Percentiles rank a stretch among this genome's conserved stretches.
phyloP scores from a whole-genome alignment of 1,140 invertebrate genomes.

The Papilio aristodemus region DNA sequence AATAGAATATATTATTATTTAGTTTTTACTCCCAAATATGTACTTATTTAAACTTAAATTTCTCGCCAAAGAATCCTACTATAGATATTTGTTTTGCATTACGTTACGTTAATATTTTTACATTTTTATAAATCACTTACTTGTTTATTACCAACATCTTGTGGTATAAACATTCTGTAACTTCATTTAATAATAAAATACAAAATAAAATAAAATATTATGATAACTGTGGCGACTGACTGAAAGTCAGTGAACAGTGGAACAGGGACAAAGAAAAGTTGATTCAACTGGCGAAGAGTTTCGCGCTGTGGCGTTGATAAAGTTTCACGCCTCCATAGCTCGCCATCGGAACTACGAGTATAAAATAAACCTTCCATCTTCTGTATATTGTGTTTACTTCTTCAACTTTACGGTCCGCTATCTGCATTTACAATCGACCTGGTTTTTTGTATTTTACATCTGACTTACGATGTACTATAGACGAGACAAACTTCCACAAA shows the following conservation, averaged over 20 bases:
- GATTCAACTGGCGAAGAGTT: background rate
- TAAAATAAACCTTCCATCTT: background rate
- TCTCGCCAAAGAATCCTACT: no score
- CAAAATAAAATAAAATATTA: background rate
- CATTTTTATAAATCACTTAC: no score
- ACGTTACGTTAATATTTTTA: no score
- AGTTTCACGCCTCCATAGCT: background rate
- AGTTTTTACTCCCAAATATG: background rate
- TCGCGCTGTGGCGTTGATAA: background rate
- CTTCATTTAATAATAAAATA: background rate
- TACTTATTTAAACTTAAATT: no score
- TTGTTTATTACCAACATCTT: no score
- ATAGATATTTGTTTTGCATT: no score
- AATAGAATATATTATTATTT: background rate
- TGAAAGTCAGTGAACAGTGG: background rate
- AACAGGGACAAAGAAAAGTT: constrained; percentile 3
- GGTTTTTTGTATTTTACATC: background rate
- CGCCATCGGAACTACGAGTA: background rate
- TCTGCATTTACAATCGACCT: background rate
- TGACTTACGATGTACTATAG: no score
- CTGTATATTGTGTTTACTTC: constrained; percentile 10
- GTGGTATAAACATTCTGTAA: background rate
- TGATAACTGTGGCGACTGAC: background rate
- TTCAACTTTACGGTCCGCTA: background rate
- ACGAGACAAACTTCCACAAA: no score